These are phyloP conservation scores for Allygus modestus DNA, from an alignment of 2,888 invertebrate species.

Conservation along the genomic window DNA sequence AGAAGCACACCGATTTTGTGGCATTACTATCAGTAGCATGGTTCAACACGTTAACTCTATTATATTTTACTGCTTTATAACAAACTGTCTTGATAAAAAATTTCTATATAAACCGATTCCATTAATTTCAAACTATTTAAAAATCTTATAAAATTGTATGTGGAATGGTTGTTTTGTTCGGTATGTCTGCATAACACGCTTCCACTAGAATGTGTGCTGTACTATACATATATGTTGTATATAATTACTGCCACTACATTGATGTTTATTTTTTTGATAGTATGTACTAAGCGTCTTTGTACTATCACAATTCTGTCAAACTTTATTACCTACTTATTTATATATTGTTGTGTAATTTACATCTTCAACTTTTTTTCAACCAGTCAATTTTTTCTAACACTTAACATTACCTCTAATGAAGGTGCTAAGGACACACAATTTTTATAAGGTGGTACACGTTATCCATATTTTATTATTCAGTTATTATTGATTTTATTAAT, in stretches of 20 bases:
- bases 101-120: too few relatives aligned
- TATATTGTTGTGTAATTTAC: constrained; percentile 2
- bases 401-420: too few relatives aligned
- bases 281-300: not conserved
- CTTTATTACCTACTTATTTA: not conserved
- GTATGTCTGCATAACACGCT: constrained; percentile 46
- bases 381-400: not conserved
- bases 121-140: too few relatives aligned
- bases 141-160: not conserved
- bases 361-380: constrained; percentile 11
- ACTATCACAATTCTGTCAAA: constrained; percentile 2
- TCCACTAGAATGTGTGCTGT: constrained; percentile 59
- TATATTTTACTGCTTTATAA: too few relatives aligned
- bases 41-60: too few relatives aligned
- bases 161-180: constrained; percentile 46
- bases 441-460: too few relatives aligned
- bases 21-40: too few relatives aligned
- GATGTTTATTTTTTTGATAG: constrained; percentile 24
- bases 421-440: too few relatives aligned
- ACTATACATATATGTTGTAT: constrained; percentile 46
- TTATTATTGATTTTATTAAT: too few relatives aligned
- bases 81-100: too few relatives aligned
- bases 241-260: constrained; percentile 47
- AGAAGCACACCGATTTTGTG: too few relatives aligned
- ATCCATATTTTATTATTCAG: too few relatives aligned